These are phyloP conservation scores for Daktulosphaira vitifoliae DNA, from an alignment of 1,140 invertebrate species.

Conservation along the genomic window DNA sequence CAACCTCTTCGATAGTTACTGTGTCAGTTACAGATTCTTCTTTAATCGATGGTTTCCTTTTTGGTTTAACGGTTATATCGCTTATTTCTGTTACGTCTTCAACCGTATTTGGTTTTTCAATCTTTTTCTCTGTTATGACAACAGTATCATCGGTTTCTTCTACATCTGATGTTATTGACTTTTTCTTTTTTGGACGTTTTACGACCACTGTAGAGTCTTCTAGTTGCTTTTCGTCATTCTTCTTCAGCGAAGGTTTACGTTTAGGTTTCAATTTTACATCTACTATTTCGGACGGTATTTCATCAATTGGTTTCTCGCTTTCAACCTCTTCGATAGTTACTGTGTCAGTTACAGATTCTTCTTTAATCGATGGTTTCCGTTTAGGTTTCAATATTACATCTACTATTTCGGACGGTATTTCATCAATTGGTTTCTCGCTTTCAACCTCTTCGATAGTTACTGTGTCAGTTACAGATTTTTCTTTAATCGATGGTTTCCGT, in stretches of 20 bases:
- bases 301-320: conserved; percentile 38
- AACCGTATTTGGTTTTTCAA: conserved; percentile 17
- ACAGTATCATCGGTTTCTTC: conserved; percentile 36
- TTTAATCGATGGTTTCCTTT: conserved; percentile 9
- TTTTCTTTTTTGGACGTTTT: conserved; percentile 34
- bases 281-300: not conserved
- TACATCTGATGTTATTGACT: no score
- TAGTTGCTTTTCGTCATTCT: conserved; percentile 35
- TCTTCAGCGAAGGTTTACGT: conserved; percentile 11
- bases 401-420: conserved; percentile 18
- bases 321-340: conserved; percentile 34
- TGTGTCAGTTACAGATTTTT: conserved; percentile 24
- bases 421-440: conserved; percentile 38
- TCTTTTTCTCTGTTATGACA: conserved; percentile 39
- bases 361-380: not conserved
- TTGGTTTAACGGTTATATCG: conserved; percentile 11
- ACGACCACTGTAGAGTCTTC: conserved; percentile 34
- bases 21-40: conserved; percentile 29
- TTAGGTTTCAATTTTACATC: conserved; percentile 10
- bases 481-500: conserved; percentile 47
- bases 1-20: conserved; percentile 27
- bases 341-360: conserved; percentile 25
- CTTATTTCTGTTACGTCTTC: conserved; percentile 13
- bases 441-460: conserved; percentile 34
- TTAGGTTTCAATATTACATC: conserved; percentile 36